Base-by-base conservation (phyloP, 1,140 invertebrate genomes). In the Diorhabda carinulata region DNA sequence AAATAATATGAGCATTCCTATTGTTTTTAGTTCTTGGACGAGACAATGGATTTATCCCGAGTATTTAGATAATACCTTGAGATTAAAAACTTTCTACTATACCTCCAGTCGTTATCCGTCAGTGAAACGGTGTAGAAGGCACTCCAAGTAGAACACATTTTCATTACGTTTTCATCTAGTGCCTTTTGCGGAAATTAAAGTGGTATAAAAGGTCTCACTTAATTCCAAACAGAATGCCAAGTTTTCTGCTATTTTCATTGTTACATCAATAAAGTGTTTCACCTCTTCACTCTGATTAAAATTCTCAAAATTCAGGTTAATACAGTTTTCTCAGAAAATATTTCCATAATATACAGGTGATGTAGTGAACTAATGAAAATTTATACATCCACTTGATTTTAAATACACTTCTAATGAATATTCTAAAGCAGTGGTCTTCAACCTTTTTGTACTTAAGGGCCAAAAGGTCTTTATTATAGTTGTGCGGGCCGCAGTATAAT, bases 121-220 rank as follows among this genome's bases (percentile, higher is more conserved):
- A 57, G 52, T 56, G 56, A 47, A 65, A 57, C 64, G n/a, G 52
- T 56, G 41, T 57, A 56, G 52, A 65, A 65, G 64, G 52, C 64
- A 57, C 64, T 56, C 10, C 8, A 43, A 57, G 56, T 42, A 65
- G 64, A 65, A 43, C 64, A 65, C 64, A 65, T 65, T 65, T 65
- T 57, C 64, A 65, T 65, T 65, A 65, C 47, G 56, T 65, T 65
- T 65, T 45, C 64, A 65, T 65, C 64, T 52, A 65, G 47, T 42
- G 64, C 64, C 52, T 65, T 65, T 56, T 65, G 64, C 64, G 64
- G 64, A 65, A 65, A 65, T 65, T 65, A 58, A 65, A 65, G 64
- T 57, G 64, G 64, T 65, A 45, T 57, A 40, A 65, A 65, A 65
- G 56, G 64, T 65, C 64, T 65, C 64, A 57, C 47, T 65, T 10